phyloP scores from a whole-genome alignment of 2,888 invertebrate species.

The Cotesia congregata region DNA sequence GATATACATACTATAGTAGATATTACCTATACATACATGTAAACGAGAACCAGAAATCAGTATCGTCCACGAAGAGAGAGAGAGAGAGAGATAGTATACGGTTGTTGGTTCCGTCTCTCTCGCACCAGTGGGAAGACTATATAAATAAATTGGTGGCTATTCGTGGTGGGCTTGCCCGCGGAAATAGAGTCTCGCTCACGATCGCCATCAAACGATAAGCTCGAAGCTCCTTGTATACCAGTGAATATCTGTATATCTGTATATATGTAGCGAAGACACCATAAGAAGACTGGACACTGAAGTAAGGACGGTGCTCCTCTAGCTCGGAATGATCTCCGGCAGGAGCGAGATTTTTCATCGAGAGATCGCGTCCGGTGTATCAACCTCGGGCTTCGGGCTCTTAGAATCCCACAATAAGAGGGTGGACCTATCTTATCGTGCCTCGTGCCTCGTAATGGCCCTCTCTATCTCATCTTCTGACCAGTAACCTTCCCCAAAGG shows the following conservation, averaged over 20 bases:
- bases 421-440: constrained; percentile 46
- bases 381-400: constrained; percentile 52
- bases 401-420: constrained; percentile 27
- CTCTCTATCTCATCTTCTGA: constrained; percentile 46
- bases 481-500: constrained; percentile 38
- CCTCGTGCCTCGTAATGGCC: constrained; percentile 44
- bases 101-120: constrained; percentile 44
- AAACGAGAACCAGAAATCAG: constrained; percentile 56
- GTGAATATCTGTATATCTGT: not conserved
- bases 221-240: constrained; percentile 27
- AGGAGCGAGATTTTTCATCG: constrained; percentile 67
- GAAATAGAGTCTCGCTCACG: constrained; percentile 68
- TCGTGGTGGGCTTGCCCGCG: constrained; percentile 61
- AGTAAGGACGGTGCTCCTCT: constrained; percentile 30
- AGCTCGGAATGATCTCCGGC: constrained; percentile 49
- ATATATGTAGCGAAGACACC: not conserved
- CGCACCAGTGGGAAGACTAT: constrained; percentile 59
- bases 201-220: constrained; percentile 68
- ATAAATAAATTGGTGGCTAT: constrained; percentile 62
- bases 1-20: constrained; percentile 17
- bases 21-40: constrained; percentile 53
- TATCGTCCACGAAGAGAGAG: constrained; percentile 37
- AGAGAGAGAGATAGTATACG: too few relatives aligned
- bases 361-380: constrained; percentile 67
- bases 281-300: not conserved